Conservation (phyloP, 2,113 vertebrate genomes). For the Myotis davidii region DNA sequence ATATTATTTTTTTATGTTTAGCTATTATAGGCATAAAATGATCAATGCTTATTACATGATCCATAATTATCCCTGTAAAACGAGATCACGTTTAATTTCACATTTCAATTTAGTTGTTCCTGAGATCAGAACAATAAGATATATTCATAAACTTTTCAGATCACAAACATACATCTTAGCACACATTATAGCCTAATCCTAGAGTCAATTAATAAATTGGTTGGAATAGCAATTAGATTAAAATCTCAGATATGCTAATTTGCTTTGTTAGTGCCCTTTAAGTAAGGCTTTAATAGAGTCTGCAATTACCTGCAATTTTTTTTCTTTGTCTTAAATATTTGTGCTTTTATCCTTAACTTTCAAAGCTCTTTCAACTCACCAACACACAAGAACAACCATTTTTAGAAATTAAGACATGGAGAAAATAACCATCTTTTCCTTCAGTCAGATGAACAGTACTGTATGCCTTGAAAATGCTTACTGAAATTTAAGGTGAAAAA, state of each 20-base stretch:
- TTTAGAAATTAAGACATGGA: slow-evolving; percentile 55
- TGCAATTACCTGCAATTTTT: slow-evolving; percentile 71
- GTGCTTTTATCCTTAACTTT: slow-evolving; percentile 61
- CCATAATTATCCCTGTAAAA: slow-evolving; percentile 13
- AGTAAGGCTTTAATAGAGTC: slow-evolving; percentile 80
- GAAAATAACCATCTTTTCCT: slow-evolving; percentile 20
- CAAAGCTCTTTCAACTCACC: slow-evolving; percentile 63
- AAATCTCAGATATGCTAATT: slow-evolving; percentile 76
- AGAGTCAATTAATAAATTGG: slow-evolving; percentile 80
- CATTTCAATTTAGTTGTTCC: slow-evolving; percentile 21
- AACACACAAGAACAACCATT: not conserved
- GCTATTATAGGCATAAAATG: not conserved
- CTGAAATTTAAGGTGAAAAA: slow-evolving; percentile 74
- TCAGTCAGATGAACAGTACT: slow-evolving; percentile 31
- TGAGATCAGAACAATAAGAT: slow-evolving; percentile 33
- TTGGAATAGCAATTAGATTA: slow-evolving; percentile 81
- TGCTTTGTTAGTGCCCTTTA: slow-evolving; percentile 75
- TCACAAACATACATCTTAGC: slow-evolving; percentile 60
- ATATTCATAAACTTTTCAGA: slow-evolving; percentile 59
- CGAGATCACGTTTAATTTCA: not conserved
- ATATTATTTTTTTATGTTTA: not conserved
- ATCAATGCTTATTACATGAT: not conserved
- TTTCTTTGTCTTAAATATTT: slow-evolving; percentile 78
- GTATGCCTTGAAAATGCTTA: not conserved
- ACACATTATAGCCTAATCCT: slow-evolving; percentile 73